These are phyloP conservation scores for Phylloscopus trochiloides DNA, from an alignment of 2,113 vertebrate species.

Conservation along the genomic window DNA sequence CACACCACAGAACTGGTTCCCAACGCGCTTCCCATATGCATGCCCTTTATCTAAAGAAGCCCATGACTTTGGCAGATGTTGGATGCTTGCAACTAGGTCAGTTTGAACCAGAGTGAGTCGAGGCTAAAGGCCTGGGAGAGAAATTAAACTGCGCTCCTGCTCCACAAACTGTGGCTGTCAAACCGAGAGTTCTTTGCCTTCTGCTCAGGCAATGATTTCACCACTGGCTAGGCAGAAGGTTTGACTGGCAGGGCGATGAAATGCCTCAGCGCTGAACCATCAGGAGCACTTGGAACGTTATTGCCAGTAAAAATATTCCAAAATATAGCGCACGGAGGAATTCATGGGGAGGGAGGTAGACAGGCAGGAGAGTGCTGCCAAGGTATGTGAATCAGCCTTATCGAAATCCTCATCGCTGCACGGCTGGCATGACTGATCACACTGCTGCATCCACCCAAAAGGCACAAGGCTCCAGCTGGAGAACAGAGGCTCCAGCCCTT, in stretches of 20 bases:
- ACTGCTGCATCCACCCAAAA: background rate
- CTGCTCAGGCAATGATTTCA: background rate
- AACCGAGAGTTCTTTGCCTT: background rate
- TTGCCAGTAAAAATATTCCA: background rate
- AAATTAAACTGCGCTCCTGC: slow-evolving; percentile 9
- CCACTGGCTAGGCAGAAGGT: background rate
- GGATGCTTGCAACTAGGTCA: slow-evolving; percentile 63
- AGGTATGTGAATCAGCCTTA: background rate
- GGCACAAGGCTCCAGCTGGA: background rate
- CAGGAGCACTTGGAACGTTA: background rate
- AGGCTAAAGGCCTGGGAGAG: slow-evolving; percentile 46
- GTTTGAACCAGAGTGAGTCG: background rate
- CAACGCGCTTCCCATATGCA: background rate
- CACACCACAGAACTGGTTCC: background rate
- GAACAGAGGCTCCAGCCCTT: background rate
- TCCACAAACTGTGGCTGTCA: background rate
- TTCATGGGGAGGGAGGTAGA: background rate
- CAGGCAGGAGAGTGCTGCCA: background rate
- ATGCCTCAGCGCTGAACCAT: background rate
- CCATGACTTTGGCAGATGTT: slow-evolving; percentile 46
- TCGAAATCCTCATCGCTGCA: background rate
- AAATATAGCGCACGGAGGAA: background rate
- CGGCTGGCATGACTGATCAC: background rate
- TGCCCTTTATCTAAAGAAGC: background rate
- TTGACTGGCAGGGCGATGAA: background rate